These are phyloP conservation scores for Anarrhichthys ocellatus DNA, from an alignment of 2,113 vertebrate genomes.

Conservation along the genomic window DNA sequence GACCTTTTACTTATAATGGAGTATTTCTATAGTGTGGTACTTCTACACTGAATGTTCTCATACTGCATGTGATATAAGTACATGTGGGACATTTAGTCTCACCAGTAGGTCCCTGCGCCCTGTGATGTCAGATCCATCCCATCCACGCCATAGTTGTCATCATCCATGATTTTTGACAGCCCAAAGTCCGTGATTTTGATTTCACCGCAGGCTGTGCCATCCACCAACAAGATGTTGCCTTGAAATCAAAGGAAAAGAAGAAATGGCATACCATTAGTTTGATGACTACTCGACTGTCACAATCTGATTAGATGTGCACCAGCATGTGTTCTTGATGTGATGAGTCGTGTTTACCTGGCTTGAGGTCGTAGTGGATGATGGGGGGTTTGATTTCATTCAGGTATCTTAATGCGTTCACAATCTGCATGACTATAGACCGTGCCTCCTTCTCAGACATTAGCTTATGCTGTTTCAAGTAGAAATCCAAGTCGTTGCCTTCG, in stretches of 20 bases:
- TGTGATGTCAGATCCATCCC: conserved; percentile 99
- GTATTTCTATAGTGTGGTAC: not conserved
- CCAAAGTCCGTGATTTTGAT: conserved; percentile 99
- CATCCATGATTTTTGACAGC: conserved; percentile 99
- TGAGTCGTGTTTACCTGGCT: conserved; percentile 89
- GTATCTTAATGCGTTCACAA: conserved; percentile 98
- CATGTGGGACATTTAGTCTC: conserved; percentile 48
- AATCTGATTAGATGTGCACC: not conserved
- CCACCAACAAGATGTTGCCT: conserved; percentile 99
- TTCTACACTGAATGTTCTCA: not conserved
- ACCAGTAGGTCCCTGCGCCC: conserved; percentile 99
- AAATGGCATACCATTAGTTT: not conserved
- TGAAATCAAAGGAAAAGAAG: conserved; percentile 13
- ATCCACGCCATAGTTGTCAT: conserved; percentile 98
- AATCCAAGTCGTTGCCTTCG: conserved; percentile 99
- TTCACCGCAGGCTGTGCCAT: conserved; percentile 98
- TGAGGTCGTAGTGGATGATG: conserved; percentile 99
- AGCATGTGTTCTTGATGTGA: not conserved
- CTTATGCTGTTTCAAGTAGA: conserved; percentile 99
- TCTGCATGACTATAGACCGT: conserved; percentile 99
- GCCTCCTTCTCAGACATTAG: conserved; percentile 99
- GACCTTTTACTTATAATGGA: not conserved
- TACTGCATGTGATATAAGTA: not conserved
- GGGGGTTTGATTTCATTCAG: conserved; percentile 99
- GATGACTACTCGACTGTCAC: not conserved